Conservation (phyloP, 2,113 vertebrate species). For the Bombycilla garrulus region DNA sequence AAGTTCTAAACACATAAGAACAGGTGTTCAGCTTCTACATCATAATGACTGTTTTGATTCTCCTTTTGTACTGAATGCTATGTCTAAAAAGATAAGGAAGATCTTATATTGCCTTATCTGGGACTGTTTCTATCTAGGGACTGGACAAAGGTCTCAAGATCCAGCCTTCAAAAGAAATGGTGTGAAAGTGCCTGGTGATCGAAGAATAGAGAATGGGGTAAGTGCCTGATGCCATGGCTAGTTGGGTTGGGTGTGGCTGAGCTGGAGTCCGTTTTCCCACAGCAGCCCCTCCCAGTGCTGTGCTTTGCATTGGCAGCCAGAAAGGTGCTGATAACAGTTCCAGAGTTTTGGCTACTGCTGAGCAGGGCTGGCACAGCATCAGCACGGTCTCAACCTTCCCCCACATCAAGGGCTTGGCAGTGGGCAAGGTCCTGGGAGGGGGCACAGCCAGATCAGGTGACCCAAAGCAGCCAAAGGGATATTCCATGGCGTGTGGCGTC, state of each 20-base stretch:
- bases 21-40: background rate
- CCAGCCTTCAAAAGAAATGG: constrained; percentile 84
- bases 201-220: constrained; percentile 93
- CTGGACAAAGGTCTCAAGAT: constrained; percentile 81
- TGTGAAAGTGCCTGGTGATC: constrained; percentile 81
- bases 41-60: background rate
- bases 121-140: constrained; percentile 47
- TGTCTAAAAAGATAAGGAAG: background rate
- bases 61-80: background rate
- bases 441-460: background rate
- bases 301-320: background rate
- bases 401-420: background rate
- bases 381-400: background rate
- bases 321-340: background rate
- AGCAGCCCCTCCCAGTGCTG: background rate
- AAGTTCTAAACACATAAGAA: background rate
- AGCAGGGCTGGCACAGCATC: background rate
- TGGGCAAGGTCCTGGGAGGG: background rate
- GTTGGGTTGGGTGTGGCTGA: background rate
- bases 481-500: background rate
- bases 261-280: background rate
- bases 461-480: background rate
- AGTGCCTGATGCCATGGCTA: constrained; percentile 34
- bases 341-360: background rate
- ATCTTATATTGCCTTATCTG: background rate